Conservation (phyloP, 2,797 vertebrate genomes). For the Columba guinea region DNA sequence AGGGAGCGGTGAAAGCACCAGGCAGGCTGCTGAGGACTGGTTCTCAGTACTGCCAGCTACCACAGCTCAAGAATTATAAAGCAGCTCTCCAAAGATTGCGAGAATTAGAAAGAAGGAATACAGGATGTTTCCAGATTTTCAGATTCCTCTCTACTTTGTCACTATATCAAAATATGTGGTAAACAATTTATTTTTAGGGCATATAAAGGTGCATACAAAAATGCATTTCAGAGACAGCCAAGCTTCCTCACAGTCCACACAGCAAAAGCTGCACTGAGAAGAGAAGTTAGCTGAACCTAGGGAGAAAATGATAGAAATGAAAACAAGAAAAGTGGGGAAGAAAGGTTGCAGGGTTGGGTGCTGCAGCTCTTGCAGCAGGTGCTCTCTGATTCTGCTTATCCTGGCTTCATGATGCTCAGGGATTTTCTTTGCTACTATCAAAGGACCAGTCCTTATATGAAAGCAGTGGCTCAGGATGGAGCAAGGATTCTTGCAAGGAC, state of each 20-base stretch:
- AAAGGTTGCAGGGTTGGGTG: background rate
- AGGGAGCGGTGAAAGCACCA: background rate
- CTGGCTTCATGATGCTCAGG: background rate
- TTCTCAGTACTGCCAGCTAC: background rate
- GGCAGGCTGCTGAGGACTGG: background rate
- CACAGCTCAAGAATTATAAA: background rate
- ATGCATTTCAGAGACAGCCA: background rate
- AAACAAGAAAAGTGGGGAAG: background rate
- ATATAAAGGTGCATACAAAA: background rate
- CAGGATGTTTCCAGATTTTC: background rate
- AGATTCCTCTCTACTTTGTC: background rate
- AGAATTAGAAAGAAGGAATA: background rate
- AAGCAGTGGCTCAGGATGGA: constrained; percentile 7
- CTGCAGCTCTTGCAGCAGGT: background rate
- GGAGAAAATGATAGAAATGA: background rate
- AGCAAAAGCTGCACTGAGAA: background rate
- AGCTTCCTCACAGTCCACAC: background rate
- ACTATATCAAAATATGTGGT: background rate
- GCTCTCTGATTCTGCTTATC: constrained; percentile 8
- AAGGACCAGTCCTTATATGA: background rate
- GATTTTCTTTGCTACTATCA: constrained; percentile 36
- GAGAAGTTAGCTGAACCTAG: background rate
- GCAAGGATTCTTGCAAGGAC: background rate
- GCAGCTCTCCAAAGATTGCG: background rate
- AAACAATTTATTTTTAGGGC: background rate